Evolutionary conservation across 92 coral and sea anemone genomes (phyloP).

Genomic region (Virgularia gustaviana): DNA sequence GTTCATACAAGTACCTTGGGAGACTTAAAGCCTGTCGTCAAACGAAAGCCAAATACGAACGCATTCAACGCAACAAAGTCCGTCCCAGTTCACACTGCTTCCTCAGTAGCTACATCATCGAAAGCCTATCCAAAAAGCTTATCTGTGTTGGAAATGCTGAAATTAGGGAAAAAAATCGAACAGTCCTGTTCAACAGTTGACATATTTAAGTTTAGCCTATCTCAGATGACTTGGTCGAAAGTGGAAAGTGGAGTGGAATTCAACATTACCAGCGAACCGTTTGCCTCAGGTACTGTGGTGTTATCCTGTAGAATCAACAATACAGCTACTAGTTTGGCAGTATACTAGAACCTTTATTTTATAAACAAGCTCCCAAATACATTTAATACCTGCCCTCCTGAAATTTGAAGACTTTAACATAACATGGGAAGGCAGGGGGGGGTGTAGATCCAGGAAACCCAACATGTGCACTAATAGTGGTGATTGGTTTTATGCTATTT

Average conservation of each 20-base stretch:
- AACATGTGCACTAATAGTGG: neutral
- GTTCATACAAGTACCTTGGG: neutral
- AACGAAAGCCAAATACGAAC: neutral
- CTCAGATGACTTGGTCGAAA: constrained; percentile 44
- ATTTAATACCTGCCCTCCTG: no score
- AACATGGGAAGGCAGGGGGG: neutral
- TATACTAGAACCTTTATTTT: constrained; percentile 3
- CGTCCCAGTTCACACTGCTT: neutral
- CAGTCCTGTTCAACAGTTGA: constrained; percentile 40
- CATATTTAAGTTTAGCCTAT: constrained; percentile 37
- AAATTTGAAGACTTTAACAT: constrained; percentile 3
- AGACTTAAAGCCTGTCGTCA: neutral
- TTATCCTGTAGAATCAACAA: neutral
- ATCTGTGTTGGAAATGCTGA: constrained; percentile 50
- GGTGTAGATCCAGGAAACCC: neutral
- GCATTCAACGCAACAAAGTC: neutral
- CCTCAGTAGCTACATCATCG: neutral
- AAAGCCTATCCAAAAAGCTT: constrained; percentile 44
- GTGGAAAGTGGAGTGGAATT: constrained; percentile 33
- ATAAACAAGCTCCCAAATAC: no score
- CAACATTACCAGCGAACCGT: constrained; percentile 30
- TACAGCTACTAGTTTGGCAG: neutral
- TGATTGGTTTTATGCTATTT: neutral
- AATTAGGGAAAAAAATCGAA: constrained; percentile 44
- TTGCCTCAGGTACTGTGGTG: constrained; percentile 38